Base-by-base conservation (phyloP, 2,888 invertebrate genomes). In the Proisotoma minuta region DNA sequence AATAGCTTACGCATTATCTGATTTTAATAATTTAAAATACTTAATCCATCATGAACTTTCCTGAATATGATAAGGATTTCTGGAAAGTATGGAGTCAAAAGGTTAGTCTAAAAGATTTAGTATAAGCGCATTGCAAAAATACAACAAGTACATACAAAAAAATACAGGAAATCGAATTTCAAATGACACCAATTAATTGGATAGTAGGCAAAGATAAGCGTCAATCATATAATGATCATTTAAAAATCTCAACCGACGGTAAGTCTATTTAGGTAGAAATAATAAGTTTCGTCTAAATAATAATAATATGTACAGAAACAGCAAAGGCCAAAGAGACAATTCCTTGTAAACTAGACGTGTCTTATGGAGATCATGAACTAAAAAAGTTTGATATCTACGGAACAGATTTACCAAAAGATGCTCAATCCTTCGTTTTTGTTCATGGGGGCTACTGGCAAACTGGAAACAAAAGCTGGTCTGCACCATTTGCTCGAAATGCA, bases 341-440 rank as follows among this genome's bases (percentile, higher is more conserved):
- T 3, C 29, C 53, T 34, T 62, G 62, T 27, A 8, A 43, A n/a
- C 28, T 62, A 18, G 54, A 62, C 40, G 80, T 88, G 20, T 80
- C 83, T 39, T 91, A 91, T 75, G 88, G 87, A 2, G 75, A 79
- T 4, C 79, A 81, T 2, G 78, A 82, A 8, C 80, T 81, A 52
- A 84, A 87, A 74, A 83, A 85, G 63, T 80, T 87, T 24, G 62
- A 62, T 24, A 26, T 62, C 18, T 62, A 62, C n/a, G 59, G 62
- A 28, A 62, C 59, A 1, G 59, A 62, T 28, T 52, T 62, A 4
- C 40, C 39, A 12, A 2, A 24, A 43, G 34, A 29, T 23, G 53
- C 53, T 12, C 29, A 29, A 22, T 48, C 49, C 4, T 54, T 62
- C 18, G 39, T 62, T 8, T 50, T 18, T 18, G 12, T 50, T 50